phyloP scores from a whole-genome alignment of 2,113 vertebrate genomes.

The Leucoraja erinaceus region DNA sequence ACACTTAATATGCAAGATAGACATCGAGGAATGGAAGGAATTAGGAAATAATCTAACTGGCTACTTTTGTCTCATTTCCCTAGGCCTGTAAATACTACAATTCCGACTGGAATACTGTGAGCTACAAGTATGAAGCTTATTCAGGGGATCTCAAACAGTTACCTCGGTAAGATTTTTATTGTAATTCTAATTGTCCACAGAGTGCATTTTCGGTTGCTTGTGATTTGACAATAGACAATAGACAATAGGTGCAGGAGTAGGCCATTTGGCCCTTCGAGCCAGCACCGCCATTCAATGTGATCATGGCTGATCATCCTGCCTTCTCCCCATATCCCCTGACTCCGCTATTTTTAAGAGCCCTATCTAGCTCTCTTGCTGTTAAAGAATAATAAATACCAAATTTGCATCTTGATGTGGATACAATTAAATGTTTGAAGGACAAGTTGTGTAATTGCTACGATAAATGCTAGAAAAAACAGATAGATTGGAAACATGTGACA shows the following conservation, averaged over 20 bases:
- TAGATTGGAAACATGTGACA: background rate
- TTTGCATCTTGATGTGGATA: background rate
- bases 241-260: too few species aligned
- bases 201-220: background rate
- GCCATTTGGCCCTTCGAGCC: too few species aligned
- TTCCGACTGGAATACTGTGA: constrained; percentile 82
- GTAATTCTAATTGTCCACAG: background rate
- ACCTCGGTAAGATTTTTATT: constrained; percentile 68
- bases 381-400: background rate
- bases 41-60: background rate
- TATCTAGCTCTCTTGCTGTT: too few species aligned
- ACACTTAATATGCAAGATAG: background rate
- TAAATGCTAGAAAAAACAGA: background rate
- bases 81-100: constrained; percentile 94
- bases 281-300: too few species aligned
- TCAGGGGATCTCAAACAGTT: constrained; percentile 85
- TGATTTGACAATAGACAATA: too few species aligned
- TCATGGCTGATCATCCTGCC: too few species aligned
- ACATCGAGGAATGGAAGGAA: background rate
- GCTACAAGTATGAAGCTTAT: constrained; percentile 87
- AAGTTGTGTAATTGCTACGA: background rate
- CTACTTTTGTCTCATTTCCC: constrained; percentile 36
- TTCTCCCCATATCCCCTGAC: too few species aligned
- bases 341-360: too few species aligned
- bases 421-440: background rate